These are phyloP conservation scores for Asarcornis scutulata DNA, from an alignment of 2,113 vertebrate genomes.

Conservation along the genomic window DNA sequence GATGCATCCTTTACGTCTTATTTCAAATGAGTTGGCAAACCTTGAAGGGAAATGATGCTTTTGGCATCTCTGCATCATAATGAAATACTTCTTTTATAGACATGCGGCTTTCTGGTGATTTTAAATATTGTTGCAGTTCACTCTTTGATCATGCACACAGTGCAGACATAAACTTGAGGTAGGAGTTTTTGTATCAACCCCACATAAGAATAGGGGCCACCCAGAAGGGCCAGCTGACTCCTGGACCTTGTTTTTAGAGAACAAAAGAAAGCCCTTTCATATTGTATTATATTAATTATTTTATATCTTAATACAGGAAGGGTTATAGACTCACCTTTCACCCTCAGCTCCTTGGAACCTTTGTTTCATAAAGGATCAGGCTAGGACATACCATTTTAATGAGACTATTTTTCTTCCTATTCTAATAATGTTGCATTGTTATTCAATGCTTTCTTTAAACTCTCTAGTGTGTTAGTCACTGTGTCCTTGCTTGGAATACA, in stretches of 20 bases:
- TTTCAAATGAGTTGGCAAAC: constrained; percentile 35
- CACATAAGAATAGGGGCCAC: not conserved
- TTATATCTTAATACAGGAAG: not conserved
- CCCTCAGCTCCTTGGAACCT: not conserved
- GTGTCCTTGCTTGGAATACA: not conserved
- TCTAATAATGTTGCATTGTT: not conserved
- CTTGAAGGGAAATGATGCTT: constrained; percentile 31
- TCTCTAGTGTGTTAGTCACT: not conserved
- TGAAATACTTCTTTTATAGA: constrained; percentile 11
- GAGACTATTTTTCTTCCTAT: not conserved
- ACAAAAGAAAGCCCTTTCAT: not conserved
- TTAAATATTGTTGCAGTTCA: not conserved
- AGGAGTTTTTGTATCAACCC: not conserved
- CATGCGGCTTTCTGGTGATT: not conserved
- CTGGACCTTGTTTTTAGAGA: not conserved
- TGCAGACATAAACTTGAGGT: constrained; percentile 19
- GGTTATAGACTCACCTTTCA: not conserved
- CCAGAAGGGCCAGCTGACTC: constrained; percentile 2
- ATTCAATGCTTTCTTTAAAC: not conserved
- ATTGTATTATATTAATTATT: not conserved
- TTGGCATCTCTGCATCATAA: not conserved
- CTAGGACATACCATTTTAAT: not conserved
- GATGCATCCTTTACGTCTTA: constrained; percentile 8
- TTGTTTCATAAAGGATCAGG: not conserved
- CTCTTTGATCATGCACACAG: constrained; percentile 23